Evolutionary conservation across 2,797 vertebrate species (phyloP), one percentile per base, ranked within the genome.

Genomic region (Saxicola maurus): DNA sequence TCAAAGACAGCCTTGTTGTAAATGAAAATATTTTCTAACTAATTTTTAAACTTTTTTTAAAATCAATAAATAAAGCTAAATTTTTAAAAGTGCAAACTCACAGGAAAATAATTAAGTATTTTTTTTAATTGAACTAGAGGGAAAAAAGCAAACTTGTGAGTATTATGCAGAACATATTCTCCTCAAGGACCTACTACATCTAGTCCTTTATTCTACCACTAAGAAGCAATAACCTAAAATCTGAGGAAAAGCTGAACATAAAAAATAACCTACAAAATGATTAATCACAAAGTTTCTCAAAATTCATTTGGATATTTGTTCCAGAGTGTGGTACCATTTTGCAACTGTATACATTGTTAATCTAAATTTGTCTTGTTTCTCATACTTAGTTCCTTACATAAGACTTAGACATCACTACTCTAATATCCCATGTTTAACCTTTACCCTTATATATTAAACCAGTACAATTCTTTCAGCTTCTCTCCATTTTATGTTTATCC

Each of bases 51-150:
- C 30, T 46, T 33, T 28, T 16, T 28, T 13, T 8, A 25, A 46
- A 49, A 77, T 13, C 2, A 72, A 53, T 51, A 46, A 76, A 57
- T 40, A 57, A 82, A 62, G 4, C 2, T 59, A 5, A 43, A 8
- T 59, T 57, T 60, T 65, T 35, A 2, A 33, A 33, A 27, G 9
- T 21, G 11, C 17, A 59, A 80, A 38, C 17, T 62, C 11, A 62
- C 1, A 35, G 21, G 13, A 46, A 43, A 84, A 43, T 18, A 67
- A 18, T 40, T 64, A 25, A 0, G 0, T n/a, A 6, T 45, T 4
- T 77, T 33, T 38, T 33, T n/a, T 75, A 56, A 28, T 2, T 45
- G 17, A 83, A 45, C 8, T 46, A 14, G 19, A 65, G 13, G 25
- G 10, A 24, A 71, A 27, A 81, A 78, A 42, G 11, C 13, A 9